Percentiles rank a stretch among this genome's conserved stretches.
Evolutionary conservation across 2,113 vertebrate genomes (phyloP).

Genomic region (Hoplias malabaricus): DNA sequence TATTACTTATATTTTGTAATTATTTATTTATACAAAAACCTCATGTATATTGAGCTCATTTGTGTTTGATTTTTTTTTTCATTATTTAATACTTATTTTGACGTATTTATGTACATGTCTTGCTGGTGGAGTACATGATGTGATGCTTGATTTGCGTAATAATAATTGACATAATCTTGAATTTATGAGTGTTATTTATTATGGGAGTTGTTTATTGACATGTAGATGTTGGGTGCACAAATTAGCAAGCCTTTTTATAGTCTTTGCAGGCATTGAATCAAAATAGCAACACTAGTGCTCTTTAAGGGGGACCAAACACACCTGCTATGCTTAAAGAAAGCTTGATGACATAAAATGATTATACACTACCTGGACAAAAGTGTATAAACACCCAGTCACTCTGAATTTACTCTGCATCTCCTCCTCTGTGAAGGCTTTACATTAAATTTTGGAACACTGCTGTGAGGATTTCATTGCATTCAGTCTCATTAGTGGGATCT

Average conservation of each 20-base stretch:
- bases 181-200: neutral
- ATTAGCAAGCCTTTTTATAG: no score
- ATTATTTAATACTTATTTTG: slow-evolving; percentile 10
- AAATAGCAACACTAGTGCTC: neutral
- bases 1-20: no score
- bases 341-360: slow-evolving; percentile 15
- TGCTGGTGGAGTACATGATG: neutral
- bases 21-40: no score
- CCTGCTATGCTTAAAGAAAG: neutral
- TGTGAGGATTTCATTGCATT: no score
- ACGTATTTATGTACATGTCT: slow-evolving; percentile 5
- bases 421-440: no score
- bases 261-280: neutral
- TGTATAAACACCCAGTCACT: no score
- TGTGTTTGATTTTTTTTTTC: neutral
- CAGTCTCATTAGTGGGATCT: no score
- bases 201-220: no score
- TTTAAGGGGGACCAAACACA: neutral
- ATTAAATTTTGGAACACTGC: no score
- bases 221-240: no score
- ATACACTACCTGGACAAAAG: slow-evolving; percentile 32
- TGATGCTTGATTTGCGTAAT: neutral
- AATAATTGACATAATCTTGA: neutral
- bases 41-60: no score
- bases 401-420: no score